Evolutionary conservation across 2,113 vertebrate species (phyloP).

Genomic region (Camelus dromedarius): DNA sequence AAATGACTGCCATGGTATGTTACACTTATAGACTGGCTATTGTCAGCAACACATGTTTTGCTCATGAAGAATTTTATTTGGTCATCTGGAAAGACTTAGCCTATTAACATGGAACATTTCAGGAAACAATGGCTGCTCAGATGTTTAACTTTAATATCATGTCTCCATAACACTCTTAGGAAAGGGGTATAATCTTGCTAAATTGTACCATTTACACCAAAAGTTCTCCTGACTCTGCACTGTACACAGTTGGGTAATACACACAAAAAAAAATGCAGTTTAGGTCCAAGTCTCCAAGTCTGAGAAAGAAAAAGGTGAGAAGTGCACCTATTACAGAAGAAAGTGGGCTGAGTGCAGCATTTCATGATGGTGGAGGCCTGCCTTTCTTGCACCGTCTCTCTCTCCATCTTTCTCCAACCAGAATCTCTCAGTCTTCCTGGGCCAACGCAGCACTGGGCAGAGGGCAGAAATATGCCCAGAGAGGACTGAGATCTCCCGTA

Average conservation of each 20-base stretch:
- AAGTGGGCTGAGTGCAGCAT: too few species aligned
- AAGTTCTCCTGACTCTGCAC: neutral
- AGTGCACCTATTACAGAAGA: neutral
- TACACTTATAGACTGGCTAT: neutral
- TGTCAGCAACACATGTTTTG: neutral
- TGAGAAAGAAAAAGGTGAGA: neutral
- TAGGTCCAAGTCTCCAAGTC: neutral
- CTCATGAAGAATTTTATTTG: neutral
- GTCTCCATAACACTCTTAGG: neutral
- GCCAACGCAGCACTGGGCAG: neutral
- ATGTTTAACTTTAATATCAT: neutral
- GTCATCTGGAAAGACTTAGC: neutral
- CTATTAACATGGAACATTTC: neutral
- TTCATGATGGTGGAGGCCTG: rapidly evolving
- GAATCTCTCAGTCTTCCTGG: neutral
- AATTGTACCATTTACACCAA: neutral
- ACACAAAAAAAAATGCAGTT: neutral
- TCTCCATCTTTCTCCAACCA: neutral
- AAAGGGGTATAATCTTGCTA: neutral
- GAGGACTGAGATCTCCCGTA: neutral
- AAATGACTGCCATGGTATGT: neutral
- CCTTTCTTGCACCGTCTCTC: rapidly evolving
- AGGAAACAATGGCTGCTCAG: neutral
- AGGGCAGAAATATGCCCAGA: neutral
- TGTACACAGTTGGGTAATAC: neutral